Evolutionary conservation across 2,888 invertebrate genomes (phyloP), one percentile per base, ranked within the genome.

Genomic region (Scaptomyza flava): DNA sequence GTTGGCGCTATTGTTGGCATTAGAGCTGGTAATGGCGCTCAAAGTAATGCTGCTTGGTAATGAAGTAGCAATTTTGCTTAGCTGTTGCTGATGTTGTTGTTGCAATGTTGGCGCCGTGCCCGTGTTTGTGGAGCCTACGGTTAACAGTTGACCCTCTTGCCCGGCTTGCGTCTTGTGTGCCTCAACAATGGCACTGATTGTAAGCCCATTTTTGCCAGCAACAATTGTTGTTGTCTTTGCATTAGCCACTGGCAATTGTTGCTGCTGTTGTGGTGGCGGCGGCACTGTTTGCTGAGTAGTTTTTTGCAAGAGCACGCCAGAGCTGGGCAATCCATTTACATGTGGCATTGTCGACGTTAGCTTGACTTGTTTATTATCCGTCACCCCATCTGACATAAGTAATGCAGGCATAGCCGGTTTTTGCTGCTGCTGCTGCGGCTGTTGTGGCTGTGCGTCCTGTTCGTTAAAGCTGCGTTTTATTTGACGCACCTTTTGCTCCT

Each of bases 101-200:
- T 68, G 67, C 14, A 92, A 92, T 77, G 95, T 93, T 36, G 95
- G 95, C 68, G 95, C 95, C 73, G 94, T 95, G 68, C 95, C 95
- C 74, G 94, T 93, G 91, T 95, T 95, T 53, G 95, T 95, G n/a
- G 95, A 95, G 38, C 95, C 95, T 71, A 94, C 93, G 41, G 88
- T n/a, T 45, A 67, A 17, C 14, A 67, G 6, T 20, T 58, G 64
- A 23, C 69, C 72, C 31, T 53, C 70, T 23, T 48, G 48, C 17
- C 23, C 61, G 12, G 60, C 56, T 33, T 81, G 81, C 2, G 69
- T 65, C 54, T 80, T 85, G 48, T 77, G 79, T 11, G 77, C 73
- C 72, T 78, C 78, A 20, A 78, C 73, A 59, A 86, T 82, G 23
- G 86, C 84, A 72, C 89, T 90, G 23, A 90, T 90, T 11, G 90